A percentile compares a stretch with the other conserved stretches of the same genome.
These are phyloP conservation scores for Melanotaenia boesemani DNA, from an alignment of 2,797 vertebrate genomes.

Conservation along the genomic window DNA sequence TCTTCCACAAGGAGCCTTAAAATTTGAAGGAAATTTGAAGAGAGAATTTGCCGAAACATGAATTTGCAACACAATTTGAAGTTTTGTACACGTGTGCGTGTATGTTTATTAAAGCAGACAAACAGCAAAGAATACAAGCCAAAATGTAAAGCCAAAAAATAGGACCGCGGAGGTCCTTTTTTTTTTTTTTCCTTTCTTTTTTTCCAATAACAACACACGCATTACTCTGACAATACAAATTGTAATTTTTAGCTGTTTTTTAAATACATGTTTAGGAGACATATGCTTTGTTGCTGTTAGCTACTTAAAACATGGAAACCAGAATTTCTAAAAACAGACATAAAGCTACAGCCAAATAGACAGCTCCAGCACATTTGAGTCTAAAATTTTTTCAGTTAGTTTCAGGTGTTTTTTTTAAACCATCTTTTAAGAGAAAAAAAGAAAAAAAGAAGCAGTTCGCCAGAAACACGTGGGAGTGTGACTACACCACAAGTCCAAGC, in stretches of 20 bases:
- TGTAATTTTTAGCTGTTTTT: conserved; percentile 84
- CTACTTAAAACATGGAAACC: conserved; percentile 93
- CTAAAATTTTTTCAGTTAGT: conserved; percentile 78
- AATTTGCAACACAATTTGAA: conserved; percentile 98
- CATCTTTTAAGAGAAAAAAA: conserved; percentile 71
- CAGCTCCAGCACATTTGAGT: conserved; percentile 89
- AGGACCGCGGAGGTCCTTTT: conserved; percentile 83
- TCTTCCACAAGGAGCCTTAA: conserved; percentile 81
- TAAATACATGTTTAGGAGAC: conserved; percentile 93
- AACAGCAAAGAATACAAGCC: conserved; percentile 99
- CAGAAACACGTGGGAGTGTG: conserved; percentile 94
- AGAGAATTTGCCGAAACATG: conserved; percentile 96
- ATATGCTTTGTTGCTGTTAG: conserved; percentile 84
- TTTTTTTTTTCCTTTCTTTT: conserved; percentile 68
- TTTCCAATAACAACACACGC: conserved; percentile 88
- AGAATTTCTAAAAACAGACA: conserved; percentile 92
- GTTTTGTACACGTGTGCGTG: conserved; percentile 95
- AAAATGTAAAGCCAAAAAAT: conserved; percentile 95
- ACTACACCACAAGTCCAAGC: conserved; percentile 92
- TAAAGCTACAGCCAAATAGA: conserved; percentile 92
- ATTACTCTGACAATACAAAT: conserved; percentile 95
- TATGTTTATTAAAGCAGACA: conserved; percentile 99
- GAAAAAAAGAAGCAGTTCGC: conserved; percentile 90
- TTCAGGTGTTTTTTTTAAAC: conserved; percentile 62
- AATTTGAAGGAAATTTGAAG: conserved; percentile 88